phyloP scores from a whole-genome alignment of 2,113 vertebrate genomes.

The Dipodomys ordii region DNA sequence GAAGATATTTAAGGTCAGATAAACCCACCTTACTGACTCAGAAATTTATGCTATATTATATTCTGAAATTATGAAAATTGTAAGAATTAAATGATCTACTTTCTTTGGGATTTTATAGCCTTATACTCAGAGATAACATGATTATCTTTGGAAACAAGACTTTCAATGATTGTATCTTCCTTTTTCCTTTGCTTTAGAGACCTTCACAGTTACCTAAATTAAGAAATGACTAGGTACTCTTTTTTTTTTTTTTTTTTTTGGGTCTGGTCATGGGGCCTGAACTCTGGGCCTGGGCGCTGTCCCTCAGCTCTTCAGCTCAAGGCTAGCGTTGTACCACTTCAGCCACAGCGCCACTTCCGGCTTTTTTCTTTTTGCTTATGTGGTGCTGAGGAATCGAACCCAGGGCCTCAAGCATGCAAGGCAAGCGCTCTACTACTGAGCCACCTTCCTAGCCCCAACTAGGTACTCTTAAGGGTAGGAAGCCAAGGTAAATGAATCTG shows the following conservation, averaged over 20 bases:
- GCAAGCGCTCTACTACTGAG: too few species aligned
- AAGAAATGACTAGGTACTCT: neutral
- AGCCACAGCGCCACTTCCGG: too few species aligned
- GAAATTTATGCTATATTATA: neutral
- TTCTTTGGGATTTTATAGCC: conserved; percentile 20
- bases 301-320: too few species aligned
- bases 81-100: neutral
- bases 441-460: too few species aligned
- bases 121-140: neutral
- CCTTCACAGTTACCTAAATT: neutral
- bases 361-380: too few species aligned
- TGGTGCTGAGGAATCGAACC: too few species aligned
- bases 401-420: too few species aligned
- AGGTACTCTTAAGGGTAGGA: neutral
- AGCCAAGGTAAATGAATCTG: neutral
- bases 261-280: too few species aligned
- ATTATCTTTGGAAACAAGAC: conserved; percentile 37
- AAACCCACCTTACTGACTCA: neutral
- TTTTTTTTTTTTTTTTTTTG: too few species aligned
- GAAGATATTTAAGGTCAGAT: neutral
- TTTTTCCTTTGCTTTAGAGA: conserved; percentile 23
- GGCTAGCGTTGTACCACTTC: too few species aligned
- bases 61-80: conserved; percentile 17
- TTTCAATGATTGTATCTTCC: neutral
- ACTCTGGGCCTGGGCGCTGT: too few species aligned